Evolutionary conservation across 2,797 vertebrate species (phyloP).

Genomic region (Pseudochromis fuscus): DNA sequence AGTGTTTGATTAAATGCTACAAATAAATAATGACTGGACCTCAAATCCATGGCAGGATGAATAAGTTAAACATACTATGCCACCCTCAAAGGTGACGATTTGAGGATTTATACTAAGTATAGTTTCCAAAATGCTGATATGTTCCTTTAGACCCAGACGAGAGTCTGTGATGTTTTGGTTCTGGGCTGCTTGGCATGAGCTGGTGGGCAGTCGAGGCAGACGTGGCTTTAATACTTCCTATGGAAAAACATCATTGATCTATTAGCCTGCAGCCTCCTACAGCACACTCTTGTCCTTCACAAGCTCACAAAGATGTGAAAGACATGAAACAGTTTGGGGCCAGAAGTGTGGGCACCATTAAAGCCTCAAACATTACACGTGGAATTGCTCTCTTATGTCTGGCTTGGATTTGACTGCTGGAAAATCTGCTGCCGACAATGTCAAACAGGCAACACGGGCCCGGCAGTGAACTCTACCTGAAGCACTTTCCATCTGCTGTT

Average conservation of each 20-base stretch:
- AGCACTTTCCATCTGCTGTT: constrained; percentile 96
- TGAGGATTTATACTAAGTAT: too few relatives aligned
- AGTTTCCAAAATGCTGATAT: too few relatives aligned
- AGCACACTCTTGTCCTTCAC: constrained; percentile 9
- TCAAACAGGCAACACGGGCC: constrained; percentile 33
- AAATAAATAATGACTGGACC: too few relatives aligned
- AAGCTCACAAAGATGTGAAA: constrained; percentile 20
- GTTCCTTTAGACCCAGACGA: too few relatives aligned
- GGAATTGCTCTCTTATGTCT: constrained; percentile 13
- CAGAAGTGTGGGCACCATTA: background rate
- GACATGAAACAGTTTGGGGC: constrained; percentile 21
- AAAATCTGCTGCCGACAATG: constrained; percentile 39
- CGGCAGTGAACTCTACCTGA: constrained; percentile 85
- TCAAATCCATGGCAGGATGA: too few relatives aligned
- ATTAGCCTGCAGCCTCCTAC: background rate
- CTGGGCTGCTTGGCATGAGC: background rate
- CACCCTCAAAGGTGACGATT: too few relatives aligned
- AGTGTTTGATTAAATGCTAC: too few relatives aligned
- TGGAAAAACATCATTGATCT: background rate
- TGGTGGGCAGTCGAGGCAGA: background rate
- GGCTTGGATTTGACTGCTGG: constrained; percentile 24
- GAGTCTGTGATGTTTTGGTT: background rate
- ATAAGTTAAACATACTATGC: too few relatives aligned
- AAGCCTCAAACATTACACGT: constrained; percentile 14
- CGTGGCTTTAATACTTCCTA: background rate